Evolutionary conservation across 2,888 invertebrate species (phyloP), one percentile per base, ranked within the genome.

Genomic region (Lasius platythorax): DNA sequence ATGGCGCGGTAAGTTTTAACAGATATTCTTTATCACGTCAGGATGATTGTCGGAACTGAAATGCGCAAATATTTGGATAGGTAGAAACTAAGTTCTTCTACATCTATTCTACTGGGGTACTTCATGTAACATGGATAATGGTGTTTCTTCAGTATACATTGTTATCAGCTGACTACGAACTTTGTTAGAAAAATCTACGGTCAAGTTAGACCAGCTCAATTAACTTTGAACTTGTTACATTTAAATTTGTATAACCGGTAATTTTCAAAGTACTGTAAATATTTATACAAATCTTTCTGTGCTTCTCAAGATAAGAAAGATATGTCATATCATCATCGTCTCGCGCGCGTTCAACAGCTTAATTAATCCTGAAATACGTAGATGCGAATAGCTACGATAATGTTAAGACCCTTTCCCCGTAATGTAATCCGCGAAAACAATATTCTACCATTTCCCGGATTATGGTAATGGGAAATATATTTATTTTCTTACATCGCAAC

Each of bases 61-160:
- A 81, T 81, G 79, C 74, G 61, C 79, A 81, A 81, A 81, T 81
- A 81, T 81, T 81, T 81, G 79, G 79, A 73, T 61, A 81, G 74
- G 74, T 53, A 61, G 74, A 63, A 81, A 61, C 74, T 63, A 81
- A 81, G 79, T 81, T 81, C 79, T 79, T 79, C 79, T 81, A 73
- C 79, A 61, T 46, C 79, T 81, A 81, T 81, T 46, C 46, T 61
- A 28, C 8, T 46, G 23, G 61, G 33, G 46, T 81, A 73, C 79
- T 81, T 61, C 23, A 61, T 81, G 74, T 79, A 79, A 79, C 74
- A 73, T 73, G 79, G 61, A 73, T 81, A 81, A 81, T 81, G 61
- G 79, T 81, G 79, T 81, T 81, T 81, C 74, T 81, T 73, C 79
- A 81, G 79, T 73, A 81, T 81, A 81, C 79, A 81, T 61, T 73